Base-by-base conservation (phyloP, 1,140 invertebrate genomes). In the Anagrus nilaparvatae region DNA sequence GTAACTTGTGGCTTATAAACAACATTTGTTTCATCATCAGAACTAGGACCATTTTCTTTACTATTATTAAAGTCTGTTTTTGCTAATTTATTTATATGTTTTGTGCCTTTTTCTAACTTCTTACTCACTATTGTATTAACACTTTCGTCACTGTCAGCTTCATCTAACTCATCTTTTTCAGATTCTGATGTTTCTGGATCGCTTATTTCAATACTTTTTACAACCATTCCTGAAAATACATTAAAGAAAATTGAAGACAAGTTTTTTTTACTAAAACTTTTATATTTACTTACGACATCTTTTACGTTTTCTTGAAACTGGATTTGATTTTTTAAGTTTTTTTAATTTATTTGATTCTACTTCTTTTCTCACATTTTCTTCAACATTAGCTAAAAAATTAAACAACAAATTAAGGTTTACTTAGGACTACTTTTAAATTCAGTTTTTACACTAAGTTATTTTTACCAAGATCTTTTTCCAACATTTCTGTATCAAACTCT, bases 401-500 rank as follows among this genome's bases (percentile, higher is more conserved):
- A 44, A 31, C n/a, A 16, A 12, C 3, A 31, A 34, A 36, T 36
- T 1, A 38, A 28, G 20, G 18, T 39, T 28, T 40, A 41, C 18
- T 20, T 31, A 44, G 17, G 32, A 32, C 32, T 12, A 21, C 4
- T 5, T 13, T 31, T 40, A 31, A 31, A 29, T 39, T 36, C 14
- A 30, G 21, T 19, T 36, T n/a, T 30, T 35, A n/a, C 20, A 17
- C 20, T 31, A 19, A 24, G 29, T 39, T 30, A 27, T 30, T 48
- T 47, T 60, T 52, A 68, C 67, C 61, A 23, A 71, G 51, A 44
- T 72, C 61, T 44, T 67, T 53, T 44, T 72, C 60, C 35, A 75
- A 52, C 21, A 60, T 54, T 45, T 69, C 62, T 5, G 67, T 63
- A 57, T 74, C 65, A 55, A 73, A 75, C 46, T 71, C 66, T 45